A percentile compares a stretch with the other conserved stretches of the same genome.
Evolutionary conservation across 1,140 invertebrate genomes (phyloP).

Genomic region (Araneus ventricosus): DNA sequence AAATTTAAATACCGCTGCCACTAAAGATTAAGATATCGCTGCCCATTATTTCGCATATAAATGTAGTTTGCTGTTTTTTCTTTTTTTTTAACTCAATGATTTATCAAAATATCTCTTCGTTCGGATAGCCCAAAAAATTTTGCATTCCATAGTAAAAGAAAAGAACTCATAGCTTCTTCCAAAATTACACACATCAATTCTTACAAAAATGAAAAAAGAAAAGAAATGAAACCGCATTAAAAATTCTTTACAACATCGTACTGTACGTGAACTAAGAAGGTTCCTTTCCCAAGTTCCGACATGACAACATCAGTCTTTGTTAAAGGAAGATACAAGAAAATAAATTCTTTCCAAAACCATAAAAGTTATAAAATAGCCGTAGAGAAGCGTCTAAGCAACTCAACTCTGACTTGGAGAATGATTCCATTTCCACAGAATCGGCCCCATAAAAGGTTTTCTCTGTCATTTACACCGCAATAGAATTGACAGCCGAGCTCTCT

Average conservation of each 20-base stretch:
- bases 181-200: too few species aligned
- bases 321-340: not conserved
- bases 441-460: slow-evolving; percentile 3
- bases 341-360: not conserved
- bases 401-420: not conserved
- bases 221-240: not conserved
- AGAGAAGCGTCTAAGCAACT: not conserved
- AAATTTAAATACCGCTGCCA: too few species aligned
- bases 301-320: not conserved
- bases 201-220: not conserved
- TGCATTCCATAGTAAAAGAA: too few species aligned
- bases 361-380: not conserved
- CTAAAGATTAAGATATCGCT: too few species aligned
- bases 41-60: too few species aligned
- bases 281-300: not conserved
- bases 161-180: too few species aligned
- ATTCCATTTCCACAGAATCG: not conserved
- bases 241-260: not conserved
- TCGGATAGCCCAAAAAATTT: too few species aligned
- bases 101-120: too few species aligned
- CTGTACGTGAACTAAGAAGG: not conserved
- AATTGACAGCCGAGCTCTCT: not conserved
- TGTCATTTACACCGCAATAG: slow-evolving; percentile 17
- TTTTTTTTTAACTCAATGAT: too few species aligned
- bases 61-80: too few species aligned